phyloP scores from a whole-genome alignment of 2,797 vertebrate species.

The Decapterus maruadsi region DNA sequence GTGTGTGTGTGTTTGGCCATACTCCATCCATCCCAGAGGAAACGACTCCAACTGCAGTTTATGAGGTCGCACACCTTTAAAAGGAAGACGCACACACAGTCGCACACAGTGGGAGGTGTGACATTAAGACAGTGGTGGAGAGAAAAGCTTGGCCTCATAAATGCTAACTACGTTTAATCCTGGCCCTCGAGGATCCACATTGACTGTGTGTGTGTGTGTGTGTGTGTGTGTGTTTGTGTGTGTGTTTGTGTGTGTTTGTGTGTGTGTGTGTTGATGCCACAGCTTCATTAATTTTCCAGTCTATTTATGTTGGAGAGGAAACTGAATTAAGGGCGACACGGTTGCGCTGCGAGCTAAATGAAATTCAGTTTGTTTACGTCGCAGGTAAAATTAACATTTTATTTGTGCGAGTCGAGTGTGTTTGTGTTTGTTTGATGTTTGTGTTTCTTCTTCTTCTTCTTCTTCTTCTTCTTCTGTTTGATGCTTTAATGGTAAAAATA shows the following conservation, averaged over 20 bases:
- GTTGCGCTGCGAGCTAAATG: background rate
- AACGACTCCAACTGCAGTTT: constrained; percentile 3
- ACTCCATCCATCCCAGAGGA: background rate
- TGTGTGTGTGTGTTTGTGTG: background rate
- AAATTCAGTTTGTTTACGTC: background rate
- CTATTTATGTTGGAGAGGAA: background rate
- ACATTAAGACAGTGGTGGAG: constrained; percentile 29
- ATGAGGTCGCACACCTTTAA: constrained; percentile 33
- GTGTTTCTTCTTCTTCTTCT: too few relatives aligned
- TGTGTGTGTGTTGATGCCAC: background rate
- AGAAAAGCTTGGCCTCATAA: constrained; percentile 38
- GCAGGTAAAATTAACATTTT: constrained; percentile 5
- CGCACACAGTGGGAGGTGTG: constrained; percentile 1
- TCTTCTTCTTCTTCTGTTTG: too few relatives aligned
- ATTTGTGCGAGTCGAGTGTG: background rate
- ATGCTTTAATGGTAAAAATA: too few relatives aligned
- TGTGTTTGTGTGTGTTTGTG: constrained; percentile 8
- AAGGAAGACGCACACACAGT: background rate
- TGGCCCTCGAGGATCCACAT: background rate
- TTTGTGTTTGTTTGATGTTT: too few relatives aligned
- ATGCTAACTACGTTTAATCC: constrained; percentile 51
- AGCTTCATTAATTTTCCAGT: background rate
- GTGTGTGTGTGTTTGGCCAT: background rate
- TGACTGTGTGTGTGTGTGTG: constrained; percentile 11
- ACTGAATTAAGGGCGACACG: background rate